Percentiles rank a stretch among this genome's conserved stretches.
Conservation (phyloP, 1,140 invertebrate genomes). For the Helicoverpa armigera region DNA sequence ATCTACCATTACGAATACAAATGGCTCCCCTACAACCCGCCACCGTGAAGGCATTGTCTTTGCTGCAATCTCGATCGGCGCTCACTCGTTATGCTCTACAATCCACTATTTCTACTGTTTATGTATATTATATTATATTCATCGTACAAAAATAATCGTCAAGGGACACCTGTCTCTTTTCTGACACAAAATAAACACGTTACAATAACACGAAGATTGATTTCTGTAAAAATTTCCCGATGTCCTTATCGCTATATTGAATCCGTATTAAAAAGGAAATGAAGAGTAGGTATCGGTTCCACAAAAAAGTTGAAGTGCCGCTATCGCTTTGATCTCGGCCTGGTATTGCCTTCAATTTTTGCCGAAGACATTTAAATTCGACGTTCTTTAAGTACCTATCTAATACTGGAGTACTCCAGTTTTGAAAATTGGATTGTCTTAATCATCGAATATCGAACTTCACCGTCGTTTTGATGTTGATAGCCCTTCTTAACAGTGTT, state of each 20-base stretch:
- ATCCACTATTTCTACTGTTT: slow-evolving; percentile 58
- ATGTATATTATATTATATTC: slow-evolving; percentile 20
- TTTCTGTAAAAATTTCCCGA: slow-evolving; percentile 60
- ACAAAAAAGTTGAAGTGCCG: slow-evolving; percentile 73
- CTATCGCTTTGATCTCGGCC: slow-evolving; percentile 68
- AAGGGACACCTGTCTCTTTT: slow-evolving; percentile 9
- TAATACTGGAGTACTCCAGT: slow-evolving; percentile 45
- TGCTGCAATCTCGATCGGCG: slow-evolving; percentile 71
- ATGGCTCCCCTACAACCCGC: slow-evolving; percentile 73
- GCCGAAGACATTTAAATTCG: slow-evolving; percentile 65
- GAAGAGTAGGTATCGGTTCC: slow-evolving; percentile 69
- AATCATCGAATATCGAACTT: slow-evolving; percentile 43
- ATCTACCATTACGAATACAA: slow-evolving; percentile 85
- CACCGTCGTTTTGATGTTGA: slow-evolving; percentile 32
- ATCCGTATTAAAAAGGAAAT: slow-evolving; percentile 70
- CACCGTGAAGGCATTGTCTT: slow-evolving; percentile 78
- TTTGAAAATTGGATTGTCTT: slow-evolving; percentile 59
- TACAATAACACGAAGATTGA: slow-evolving; percentile 57
- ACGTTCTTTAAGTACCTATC: slow-evolving; percentile 56
- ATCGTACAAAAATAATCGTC: background rate
- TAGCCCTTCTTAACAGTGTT: slow-evolving; percentile 25
- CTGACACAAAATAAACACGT: slow-evolving; percentile 41
- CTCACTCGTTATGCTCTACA: slow-evolving; percentile 53
- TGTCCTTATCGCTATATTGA: slow-evolving; percentile 66
- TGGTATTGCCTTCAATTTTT: slow-evolving; percentile 70